Base-by-base conservation (phyloP, 2,113 vertebrate species). In the Leiothrix lutea region DNA sequence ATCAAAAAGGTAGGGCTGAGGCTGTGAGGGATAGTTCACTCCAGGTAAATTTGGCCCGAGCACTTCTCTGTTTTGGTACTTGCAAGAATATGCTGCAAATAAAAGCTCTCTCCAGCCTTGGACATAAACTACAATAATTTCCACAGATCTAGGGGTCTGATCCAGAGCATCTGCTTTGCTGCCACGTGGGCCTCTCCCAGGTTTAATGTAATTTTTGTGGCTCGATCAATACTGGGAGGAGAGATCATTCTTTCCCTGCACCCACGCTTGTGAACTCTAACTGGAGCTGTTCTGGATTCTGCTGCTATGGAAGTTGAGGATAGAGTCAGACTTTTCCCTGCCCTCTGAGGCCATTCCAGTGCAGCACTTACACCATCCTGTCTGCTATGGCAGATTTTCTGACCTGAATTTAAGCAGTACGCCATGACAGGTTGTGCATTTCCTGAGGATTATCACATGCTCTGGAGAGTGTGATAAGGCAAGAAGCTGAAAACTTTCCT, bases 351-450 rank as follows among this genome's bases (percentile, higher is more conserved):
- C 71, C 56, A 42, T 74, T 88, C 79, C 66, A 88, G 12, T 21
- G 12, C 8, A 91, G 66, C 40, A 65, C 72, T 92, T 69, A 77
- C 28, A 74, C 65, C 54, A 70, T 28, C 64, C 83, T 86, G 47
- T 64, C 88, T 84, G 25, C 8, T 25, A 50, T 23, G n/a, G 67
- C 31, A 86, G 67, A 60, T 58, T 89, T 78, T 60, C 92, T 90
- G 65, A 20, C 71, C 90, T 94, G 47, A 93, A 73, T 90, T 96
- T 95, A 95, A 89, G 71, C 42, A 91, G 19, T 70, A 77, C 64
- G 50, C 95, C 69, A 84, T 84, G 94, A 94, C 95, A 91, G 86
- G 53, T 51, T 83, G 82, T 66, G 45, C 88, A 77, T 95, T 40
- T 40, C 5, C 40, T 40, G 40, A 40, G 40, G 11, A 90, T 92